Conservation (phyloP, 2,888 invertebrate species). For the Malachius bipustulatus region DNA sequence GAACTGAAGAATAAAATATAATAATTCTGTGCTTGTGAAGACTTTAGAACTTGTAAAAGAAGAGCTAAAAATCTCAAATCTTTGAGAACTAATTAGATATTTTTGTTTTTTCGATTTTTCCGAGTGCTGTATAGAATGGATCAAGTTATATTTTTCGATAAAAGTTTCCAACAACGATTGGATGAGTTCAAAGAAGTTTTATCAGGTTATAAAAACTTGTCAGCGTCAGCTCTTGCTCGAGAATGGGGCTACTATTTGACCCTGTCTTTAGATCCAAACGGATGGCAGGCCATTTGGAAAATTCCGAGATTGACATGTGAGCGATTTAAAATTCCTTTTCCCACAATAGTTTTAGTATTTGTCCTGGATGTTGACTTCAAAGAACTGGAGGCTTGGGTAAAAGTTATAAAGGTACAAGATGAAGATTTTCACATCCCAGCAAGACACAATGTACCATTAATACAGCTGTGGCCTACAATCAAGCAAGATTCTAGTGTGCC, state of each 20-base stretch:
- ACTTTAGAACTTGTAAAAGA: no score
- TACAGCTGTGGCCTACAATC: constrained; percentile 52
- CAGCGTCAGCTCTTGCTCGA: constrained; percentile 39
- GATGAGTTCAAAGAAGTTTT: constrained; percentile 44
- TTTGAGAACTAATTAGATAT: no score
- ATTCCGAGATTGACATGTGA: constrained; percentile 52
- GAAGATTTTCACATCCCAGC: constrained; percentile 49
- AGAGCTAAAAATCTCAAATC: no score
- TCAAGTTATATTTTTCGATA: constrained; percentile 45
- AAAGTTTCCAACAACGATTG: constrained; percentile 43
- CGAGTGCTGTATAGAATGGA: no score
- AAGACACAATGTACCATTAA: constrained; percentile 45
- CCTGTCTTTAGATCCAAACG: constrained; percentile 48
- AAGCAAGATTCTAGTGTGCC: constrained; percentile 45
- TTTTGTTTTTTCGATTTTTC: no score
- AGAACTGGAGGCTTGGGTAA: constrained; percentile 44
- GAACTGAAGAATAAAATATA: no score
- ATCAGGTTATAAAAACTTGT: constrained; percentile 34
- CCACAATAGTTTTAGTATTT: constrained; percentile 49
- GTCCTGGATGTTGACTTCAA: constrained; percentile 46
- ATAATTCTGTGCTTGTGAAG: no score
- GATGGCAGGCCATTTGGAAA: constrained; percentile 62
- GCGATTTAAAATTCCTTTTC: constrained; percentile 51
- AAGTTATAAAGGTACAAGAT: constrained; percentile 52
- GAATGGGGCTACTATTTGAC: constrained; percentile 48